Conservation (phyloP, 2,113 vertebrate species). For the Amia ocellicauda region DNA sequence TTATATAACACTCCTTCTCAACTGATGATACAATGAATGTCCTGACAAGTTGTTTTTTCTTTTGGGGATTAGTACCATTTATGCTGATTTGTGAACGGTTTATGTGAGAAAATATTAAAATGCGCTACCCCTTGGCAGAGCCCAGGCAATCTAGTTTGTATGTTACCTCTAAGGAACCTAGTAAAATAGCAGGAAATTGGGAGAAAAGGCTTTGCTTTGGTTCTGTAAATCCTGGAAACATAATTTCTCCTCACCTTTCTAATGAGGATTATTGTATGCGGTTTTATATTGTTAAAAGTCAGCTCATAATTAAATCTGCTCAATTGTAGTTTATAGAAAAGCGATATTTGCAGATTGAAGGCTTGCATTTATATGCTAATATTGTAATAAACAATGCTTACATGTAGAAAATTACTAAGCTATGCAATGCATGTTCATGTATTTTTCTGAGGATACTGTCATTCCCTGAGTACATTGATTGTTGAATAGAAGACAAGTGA, state of each 20-base stretch:
- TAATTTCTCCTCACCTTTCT: not conserved
- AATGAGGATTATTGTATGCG: no score
- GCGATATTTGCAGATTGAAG: not conserved
- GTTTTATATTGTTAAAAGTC: not conserved
- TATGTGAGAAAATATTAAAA: not conserved
- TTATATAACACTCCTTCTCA: not conserved
- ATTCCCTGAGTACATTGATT: constrained; percentile 23
- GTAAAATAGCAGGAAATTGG: constrained; percentile 8
- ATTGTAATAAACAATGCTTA: not conserved
- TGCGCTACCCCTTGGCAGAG: not conserved
- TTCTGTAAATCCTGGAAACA: not conserved
- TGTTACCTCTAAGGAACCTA: no score
- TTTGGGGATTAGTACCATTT: constrained; percentile 15
- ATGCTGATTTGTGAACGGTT: constrained; percentile 4
- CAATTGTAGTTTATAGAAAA: no score
- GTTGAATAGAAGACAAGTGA: constrained; percentile 32
- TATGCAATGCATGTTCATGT: constrained; percentile 12
- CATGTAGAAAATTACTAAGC: not conserved
- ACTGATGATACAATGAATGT: not conserved
- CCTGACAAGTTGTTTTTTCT: not conserved
- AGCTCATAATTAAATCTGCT: not conserved
- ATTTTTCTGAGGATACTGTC: constrained; percentile 18
- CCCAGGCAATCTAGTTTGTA: not conserved
- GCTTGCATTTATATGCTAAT: not conserved
- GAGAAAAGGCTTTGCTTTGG: constrained; percentile 16